Evolutionary conservation across 37 sponge, comb jelly and placozoan species (phyloP).

Genomic region (Lycopodina hypogea): DNA sequence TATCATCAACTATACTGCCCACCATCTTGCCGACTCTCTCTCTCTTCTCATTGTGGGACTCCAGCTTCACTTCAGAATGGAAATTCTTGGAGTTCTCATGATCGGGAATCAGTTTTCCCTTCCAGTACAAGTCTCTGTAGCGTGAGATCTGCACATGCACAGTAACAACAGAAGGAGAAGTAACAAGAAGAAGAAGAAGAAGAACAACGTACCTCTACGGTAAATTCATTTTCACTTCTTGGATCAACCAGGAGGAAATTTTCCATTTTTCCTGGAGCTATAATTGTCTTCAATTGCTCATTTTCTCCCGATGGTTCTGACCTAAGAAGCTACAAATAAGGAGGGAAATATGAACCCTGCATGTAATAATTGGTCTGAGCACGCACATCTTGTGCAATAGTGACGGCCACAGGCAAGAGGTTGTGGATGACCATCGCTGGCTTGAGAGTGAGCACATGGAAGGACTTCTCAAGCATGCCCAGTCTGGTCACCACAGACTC

Average conservation of each 20-base stretch:
- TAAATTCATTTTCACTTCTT: background rate
- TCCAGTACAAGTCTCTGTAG: background rate
- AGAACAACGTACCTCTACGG: background rate
- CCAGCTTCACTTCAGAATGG: conserved; percentile 6
- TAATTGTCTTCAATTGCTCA: background rate
- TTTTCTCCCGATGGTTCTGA: background rate
- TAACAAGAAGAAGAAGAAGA: too few species aligned
- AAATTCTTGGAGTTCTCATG: background rate
- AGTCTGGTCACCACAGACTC: background rate
- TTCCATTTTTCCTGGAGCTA: conserved; percentile 5
- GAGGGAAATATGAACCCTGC: too few species aligned
- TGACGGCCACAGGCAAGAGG: conserved; percentile 22
- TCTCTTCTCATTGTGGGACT: background rate
- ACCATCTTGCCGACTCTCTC: conserved; percentile 1
- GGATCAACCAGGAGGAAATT: background rate
- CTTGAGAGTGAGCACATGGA: conserved; percentile 32
- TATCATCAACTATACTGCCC: too few species aligned
- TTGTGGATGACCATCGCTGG: conserved; percentile 41
- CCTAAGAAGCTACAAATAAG: background rate
- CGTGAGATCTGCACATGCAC: background rate
- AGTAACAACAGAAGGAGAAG: too few species aligned
- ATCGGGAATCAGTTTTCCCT: background rate
- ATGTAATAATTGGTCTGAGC: too few species aligned
- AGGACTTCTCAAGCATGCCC: conserved; percentile 4
- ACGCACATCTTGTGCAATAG: too few species aligned